Evolutionary conservation across 2,888 invertebrate genomes (phyloP).

Genomic region (Nesidiocoris tenuis): DNA sequence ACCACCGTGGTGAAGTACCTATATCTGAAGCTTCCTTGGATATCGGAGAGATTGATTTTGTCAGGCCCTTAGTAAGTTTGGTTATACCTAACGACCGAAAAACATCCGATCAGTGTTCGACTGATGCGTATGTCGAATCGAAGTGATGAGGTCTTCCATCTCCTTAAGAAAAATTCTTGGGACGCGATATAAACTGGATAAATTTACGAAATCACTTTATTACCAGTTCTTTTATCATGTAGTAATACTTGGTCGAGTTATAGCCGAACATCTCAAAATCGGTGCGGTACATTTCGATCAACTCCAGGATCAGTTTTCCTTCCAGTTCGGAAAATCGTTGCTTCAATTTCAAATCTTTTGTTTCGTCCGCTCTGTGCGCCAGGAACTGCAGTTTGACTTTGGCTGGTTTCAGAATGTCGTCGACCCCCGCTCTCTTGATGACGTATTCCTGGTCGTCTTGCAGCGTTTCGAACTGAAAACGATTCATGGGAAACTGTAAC

Average conservation of each 20-base stretch:
- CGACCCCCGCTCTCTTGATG: constrained; percentile 72
- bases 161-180: no score
- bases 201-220: constrained; percentile 18
- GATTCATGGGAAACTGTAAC: no score
- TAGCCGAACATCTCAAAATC: constrained; percentile 72
- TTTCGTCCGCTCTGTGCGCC: constrained; percentile 40
- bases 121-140: no score
- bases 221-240: constrained; percentile 39
- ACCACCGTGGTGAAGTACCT: no score
- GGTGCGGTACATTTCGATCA: constrained; percentile 64
- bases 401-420: constrained; percentile 71
- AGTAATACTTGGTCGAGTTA: constrained; percentile 54
- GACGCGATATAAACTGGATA: no score
- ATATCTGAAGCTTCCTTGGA: no score
- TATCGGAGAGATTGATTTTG: no score
- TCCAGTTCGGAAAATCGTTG: constrained; percentile 79
- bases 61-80: no score
- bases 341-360: constrained; percentile 65
- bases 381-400: constrained; percentile 41
- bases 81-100: no score
- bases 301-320: constrained; percentile 62
- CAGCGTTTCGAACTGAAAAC: constrained; percentile 58
- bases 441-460: constrained; percentile 79
- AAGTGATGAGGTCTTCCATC: no score
- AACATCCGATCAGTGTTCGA: no score